Evolutionary conservation across 2,888 invertebrate genomes (phyloP).

Genomic region (Villa cingulata): DNA sequence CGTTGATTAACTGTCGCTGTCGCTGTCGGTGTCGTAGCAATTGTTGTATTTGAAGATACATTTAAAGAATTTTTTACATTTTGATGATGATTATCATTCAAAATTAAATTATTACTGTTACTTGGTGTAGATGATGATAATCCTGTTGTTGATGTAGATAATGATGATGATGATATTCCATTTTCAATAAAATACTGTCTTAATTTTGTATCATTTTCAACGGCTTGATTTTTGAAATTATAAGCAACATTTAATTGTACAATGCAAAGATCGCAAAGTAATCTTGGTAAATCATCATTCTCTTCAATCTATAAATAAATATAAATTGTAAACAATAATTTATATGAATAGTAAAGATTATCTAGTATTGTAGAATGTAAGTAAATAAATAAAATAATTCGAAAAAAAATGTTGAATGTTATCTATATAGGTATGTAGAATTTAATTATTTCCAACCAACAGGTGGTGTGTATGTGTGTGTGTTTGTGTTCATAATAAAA

Average conservation of each 20-base stretch:
- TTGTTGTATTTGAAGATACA: background rate
- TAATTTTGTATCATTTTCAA: slow-evolving; percentile 16
- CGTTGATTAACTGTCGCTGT: background rate
- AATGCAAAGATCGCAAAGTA: slow-evolving; percentile 17
- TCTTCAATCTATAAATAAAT: slow-evolving; percentile 15
- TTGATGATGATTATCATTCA: background rate
- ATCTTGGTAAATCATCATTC: slow-evolving; percentile 16
- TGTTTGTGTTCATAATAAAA: too few species aligned
- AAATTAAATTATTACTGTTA: background rate
- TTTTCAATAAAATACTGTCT: slow-evolving; percentile 18
- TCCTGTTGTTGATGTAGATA: too few species aligned
- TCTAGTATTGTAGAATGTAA: too few species aligned
- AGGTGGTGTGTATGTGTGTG: too few species aligned
- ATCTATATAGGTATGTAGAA: too few species aligned
- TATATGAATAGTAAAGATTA: too few species aligned
- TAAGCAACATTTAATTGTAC: slow-evolving; percentile 18
- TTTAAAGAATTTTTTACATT: slow-evolving; percentile 1
- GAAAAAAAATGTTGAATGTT: too few species aligned
- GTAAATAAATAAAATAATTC: too few species aligned
- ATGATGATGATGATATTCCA: slow-evolving; percentile 12
- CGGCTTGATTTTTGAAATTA: slow-evolving; percentile 16
- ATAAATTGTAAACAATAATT: too few species aligned
- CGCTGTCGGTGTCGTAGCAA: background rate
- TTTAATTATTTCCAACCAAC: too few species aligned
- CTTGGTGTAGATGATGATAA: too few species aligned